Evolutionary conservation across 2,888 invertebrate species (phyloP), one percentile per base, ranked within the genome.

Genomic region (Amphiduros pacificus): DNA sequence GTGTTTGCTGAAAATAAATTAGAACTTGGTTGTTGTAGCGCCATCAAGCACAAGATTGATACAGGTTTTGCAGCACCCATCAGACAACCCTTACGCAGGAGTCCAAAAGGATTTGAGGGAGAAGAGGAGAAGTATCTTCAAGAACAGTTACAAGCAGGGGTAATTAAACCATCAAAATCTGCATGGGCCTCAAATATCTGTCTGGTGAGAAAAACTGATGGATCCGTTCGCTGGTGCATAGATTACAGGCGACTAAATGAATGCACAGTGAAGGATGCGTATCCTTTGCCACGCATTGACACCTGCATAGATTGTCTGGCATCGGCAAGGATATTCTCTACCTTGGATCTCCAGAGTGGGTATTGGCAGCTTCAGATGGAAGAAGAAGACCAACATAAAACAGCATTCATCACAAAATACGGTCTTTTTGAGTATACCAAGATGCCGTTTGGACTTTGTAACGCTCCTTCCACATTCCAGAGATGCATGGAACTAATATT

Each of bases 331-430:
- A 24, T 9, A n/a, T 51, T 51, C 26, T 28, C 24, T 24, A 51
- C 29, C 11, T 51, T 51, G 26, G 51, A 51, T 29, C n/a, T 51
- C 5, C 50, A 50, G 6, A 27, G 40, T 20, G 57, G 61, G 27
- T 60, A 44, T 31, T 55, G 55, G 50, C 61, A 61, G 40, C 44
- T 61, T 55, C 55, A 48, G 14, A 55, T 49, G 49, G 24, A 24
- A 14, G 20, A 14, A 9, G 26, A 51, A 26, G 51, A 26, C 17
- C 44, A 44, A n/a, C 20, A 44, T 5, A 44, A 44, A 17, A 44
- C 44, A 44, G 44, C 44, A 11, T 44, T 29, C 51, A 22, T n/a
- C 26, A 51, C 51, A n/a, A 26, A 24, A 17, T 26, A n/a, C 24
- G 29, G n/a, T 6, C 22, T 44, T 20, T 44, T 11, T n/a, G 44